A percentile compares a stretch with the other conserved stretches of the same genome.
These are phyloP conservation scores for Hermaeophaga mercurialis DNA, from an alignment of 2,888 invertebrate genomes.

Conservation along the genomic window DNA sequence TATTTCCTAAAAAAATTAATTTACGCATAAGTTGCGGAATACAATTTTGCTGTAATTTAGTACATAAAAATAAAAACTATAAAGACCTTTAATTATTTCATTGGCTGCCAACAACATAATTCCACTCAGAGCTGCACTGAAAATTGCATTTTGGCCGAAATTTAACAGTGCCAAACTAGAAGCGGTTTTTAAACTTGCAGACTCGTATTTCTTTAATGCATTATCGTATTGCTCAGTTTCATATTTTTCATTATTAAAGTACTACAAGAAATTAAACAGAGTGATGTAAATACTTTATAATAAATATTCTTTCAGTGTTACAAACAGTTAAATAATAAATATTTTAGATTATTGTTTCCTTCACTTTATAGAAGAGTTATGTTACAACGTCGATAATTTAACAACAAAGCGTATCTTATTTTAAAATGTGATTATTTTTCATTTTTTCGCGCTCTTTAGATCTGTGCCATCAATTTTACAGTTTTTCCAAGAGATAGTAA, in stretches of 20 bases:
- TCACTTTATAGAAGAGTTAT: no score
- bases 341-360: no score
- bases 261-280: conserved; percentile 63
- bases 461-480: no score
- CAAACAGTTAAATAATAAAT: no score
- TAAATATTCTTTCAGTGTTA: no score
- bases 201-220: conserved; percentile 84
- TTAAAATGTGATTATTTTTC: no score
- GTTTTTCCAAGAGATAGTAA: no score
- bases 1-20: conserved; percentile 67
- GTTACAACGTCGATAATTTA: no score
- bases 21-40: not conserved
- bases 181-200: conserved; percentile 91
- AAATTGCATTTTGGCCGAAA: conserved; percentile 97
- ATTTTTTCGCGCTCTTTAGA: no score
- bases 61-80: not conserved
- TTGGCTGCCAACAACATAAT: conserved; percentile 94
- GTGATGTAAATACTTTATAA: no score
- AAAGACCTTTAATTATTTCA: conserved; percentile 80
- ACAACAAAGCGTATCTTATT: no score
- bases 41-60: conserved; percentile 4
- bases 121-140: conserved; percentile 87
- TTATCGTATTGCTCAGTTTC: conserved; percentile 90
- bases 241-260: conserved; percentile 97
- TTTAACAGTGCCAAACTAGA: conserved; percentile 92